These are phyloP conservation scores for Hanleya hanleyi DNA, from an alignment of 2,888 invertebrate species.

Conservation along the genomic window DNA sequence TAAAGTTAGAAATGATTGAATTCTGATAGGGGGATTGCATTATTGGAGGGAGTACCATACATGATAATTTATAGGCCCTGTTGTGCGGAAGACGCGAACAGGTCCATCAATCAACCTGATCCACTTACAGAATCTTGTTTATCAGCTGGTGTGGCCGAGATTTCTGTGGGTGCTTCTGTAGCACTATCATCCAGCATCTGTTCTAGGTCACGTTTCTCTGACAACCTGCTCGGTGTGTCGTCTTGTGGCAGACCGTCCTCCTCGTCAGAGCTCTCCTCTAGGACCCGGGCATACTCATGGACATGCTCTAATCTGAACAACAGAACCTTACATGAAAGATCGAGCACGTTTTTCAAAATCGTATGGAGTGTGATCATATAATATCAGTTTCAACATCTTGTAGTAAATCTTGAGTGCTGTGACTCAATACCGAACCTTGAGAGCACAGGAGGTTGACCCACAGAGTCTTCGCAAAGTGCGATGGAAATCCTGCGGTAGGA, in stretches of 20 bases:
- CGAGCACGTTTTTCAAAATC: background rate
- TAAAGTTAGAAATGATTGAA: too few species aligned
- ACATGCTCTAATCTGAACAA: constrained; percentile 62
- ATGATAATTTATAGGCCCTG: too few species aligned
- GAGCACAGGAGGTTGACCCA: too few species aligned
- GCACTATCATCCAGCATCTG: background rate
- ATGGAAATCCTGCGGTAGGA: too few species aligned
- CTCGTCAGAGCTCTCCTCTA: constrained; percentile 59
- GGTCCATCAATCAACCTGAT: background rate
- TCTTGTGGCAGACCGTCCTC: constrained; percentile 40
- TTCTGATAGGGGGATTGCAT: too few species aligned
- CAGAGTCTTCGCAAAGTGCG: too few species aligned
- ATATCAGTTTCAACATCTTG: too few species aligned
- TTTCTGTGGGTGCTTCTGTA: background rate
- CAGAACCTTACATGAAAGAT: background rate
- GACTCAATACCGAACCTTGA: too few species aligned
- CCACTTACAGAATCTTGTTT: constrained; percentile 1
- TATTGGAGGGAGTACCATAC: too few species aligned
- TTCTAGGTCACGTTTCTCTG: constrained; percentile 35
- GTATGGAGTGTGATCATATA: too few species aligned
- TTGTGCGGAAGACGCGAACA: too few species aligned
- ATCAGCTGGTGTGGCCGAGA: background rate
- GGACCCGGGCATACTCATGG: constrained; percentile 59
- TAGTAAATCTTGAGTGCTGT: too few species aligned
- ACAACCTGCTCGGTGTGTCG: constrained; percentile 25